Evolutionary conservation across 2,113 vertebrate species (phyloP).

Genomic region (Caretta caretta): DNA sequence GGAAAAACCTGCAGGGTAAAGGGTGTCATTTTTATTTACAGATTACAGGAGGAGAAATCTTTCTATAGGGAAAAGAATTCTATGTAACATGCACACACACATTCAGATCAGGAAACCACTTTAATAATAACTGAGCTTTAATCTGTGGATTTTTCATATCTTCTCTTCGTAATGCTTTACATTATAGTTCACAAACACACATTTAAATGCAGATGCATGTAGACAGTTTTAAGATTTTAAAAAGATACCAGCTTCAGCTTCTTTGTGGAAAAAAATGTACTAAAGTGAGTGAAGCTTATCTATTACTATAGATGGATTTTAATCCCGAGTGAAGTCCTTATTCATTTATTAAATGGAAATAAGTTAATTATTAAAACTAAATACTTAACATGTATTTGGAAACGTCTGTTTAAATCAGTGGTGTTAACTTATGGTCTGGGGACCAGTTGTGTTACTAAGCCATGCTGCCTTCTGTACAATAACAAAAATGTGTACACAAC

Average conservation of each 20-base stretch:
- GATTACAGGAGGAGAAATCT: not conserved
- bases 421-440: not conserved
- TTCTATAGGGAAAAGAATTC: not conserved
- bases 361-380: constrained; percentile 46
- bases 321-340: constrained; percentile 13
- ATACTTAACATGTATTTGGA: constrained; percentile 49
- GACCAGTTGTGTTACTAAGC: not conserved
- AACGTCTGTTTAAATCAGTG: constrained; percentile 42
- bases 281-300: constrained; percentile 23
- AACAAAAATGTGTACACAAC: no score
- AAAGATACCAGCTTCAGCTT: constrained; percentile 26
- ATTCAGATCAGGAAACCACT: not conserved
- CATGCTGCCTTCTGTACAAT: no score
- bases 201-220: constrained; percentile 30
- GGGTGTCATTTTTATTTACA: constrained; percentile 31
- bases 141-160: not conserved
- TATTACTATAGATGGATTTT: constrained; percentile 30
- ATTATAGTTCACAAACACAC: not conserved
- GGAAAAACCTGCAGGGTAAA: not conserved
- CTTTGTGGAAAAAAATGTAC: constrained; percentile 44
- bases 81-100: not conserved
- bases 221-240: not conserved
- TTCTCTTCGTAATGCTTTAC: not conserved
- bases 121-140: not conserved
- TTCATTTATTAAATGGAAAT: constrained; percentile 58